These are phyloP conservation scores for Eupithecia insigniata DNA, from an alignment of 2,888 invertebrate species.

Conservation along the genomic window DNA sequence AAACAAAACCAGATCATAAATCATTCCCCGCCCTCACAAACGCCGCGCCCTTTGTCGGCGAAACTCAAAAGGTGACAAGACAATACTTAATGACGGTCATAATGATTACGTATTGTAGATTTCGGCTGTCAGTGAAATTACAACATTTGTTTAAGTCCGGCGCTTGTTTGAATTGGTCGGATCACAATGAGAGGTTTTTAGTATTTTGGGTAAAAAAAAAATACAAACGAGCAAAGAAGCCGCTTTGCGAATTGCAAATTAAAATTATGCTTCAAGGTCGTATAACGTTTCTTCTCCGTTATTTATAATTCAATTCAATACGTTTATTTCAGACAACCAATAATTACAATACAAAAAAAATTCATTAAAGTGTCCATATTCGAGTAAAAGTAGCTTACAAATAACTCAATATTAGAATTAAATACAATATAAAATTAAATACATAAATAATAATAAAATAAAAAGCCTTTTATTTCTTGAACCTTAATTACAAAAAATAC, in stretches of 20 bases:
- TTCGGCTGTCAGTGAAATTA: constrained; percentile 57
- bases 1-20: constrained; percentile 18
- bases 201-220: constrained; percentile 13
- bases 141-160: constrained; percentile 54
- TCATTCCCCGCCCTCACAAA: constrained; percentile 44
- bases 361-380: too few species aligned
- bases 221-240: constrained; percentile 28
- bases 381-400: too few species aligned
- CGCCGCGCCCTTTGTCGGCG: constrained; percentile 63
- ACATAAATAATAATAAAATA: too few species aligned
- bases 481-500: too few species aligned
- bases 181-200: constrained; percentile 44
- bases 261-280: constrained; percentile 38
- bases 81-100: constrained; percentile 75
- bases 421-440: too few species aligned
- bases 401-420: too few species aligned
- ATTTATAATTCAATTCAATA: too few species aligned
- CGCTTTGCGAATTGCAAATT: constrained; percentile 39
- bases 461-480: too few species aligned
- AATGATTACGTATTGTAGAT: constrained; percentile 75
- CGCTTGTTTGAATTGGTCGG: constrained; percentile 49
- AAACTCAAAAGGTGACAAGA: constrained; percentile 73
- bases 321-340: too few species aligned
- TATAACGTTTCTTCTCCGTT: constrained; percentile 40
- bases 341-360: too few species aligned